These are phyloP conservation scores for Platycheirus albimanus DNA, from an alignment of 2,888 invertebrate species.

Conservation along the genomic window DNA sequence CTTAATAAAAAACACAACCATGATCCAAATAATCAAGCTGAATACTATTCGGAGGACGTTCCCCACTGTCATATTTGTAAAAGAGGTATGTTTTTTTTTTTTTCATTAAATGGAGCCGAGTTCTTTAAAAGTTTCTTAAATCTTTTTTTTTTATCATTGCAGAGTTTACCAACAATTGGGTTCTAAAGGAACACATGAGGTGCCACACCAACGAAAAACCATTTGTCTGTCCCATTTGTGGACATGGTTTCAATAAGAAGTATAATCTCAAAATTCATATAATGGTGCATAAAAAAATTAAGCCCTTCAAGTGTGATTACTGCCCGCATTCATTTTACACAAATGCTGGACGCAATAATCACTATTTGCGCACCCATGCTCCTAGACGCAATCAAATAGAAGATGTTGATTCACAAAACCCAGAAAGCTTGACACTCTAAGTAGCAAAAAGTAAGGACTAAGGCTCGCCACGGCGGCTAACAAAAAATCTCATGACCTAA, in stretches of 20 bases:
- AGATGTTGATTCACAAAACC: not conserved
- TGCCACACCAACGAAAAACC: slow-evolving; percentile 85
- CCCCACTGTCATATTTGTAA: slow-evolving; percentile 25
- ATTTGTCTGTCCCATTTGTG: slow-evolving; percentile 84
- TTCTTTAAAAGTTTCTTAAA: too few relatives aligned
- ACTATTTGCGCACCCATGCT: slow-evolving; percentile 81
- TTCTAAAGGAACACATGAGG: slow-evolving; percentile 85
- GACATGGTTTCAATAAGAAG: slow-evolving; percentile 85
- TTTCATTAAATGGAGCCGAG: too few relatives aligned
- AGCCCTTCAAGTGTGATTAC: slow-evolving; percentile 81
- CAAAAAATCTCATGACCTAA: not conserved
- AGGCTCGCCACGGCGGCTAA: not conserved
- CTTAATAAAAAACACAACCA: not conserved
- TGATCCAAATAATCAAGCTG: not conserved
- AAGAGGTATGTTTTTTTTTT: too few relatives aligned
- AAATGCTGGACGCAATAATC: slow-evolving; percentile 84
- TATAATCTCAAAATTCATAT: slow-evolving; percentile 85
- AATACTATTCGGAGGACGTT: not conserved
- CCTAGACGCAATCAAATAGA: slow-evolving; percentile 2
- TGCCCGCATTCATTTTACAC: slow-evolving; percentile 83
- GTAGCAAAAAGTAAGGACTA: not conserved
- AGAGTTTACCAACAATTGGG: slow-evolving; percentile 73
- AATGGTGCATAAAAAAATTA: slow-evolving; percentile 84
- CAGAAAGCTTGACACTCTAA: slow-evolving; percentile 3
- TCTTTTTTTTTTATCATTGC: not conserved